These are phyloP conservation scores for Graptemys geographica DNA, from an alignment of 2,797 vertebrate species.

Conservation along the genomic window DNA sequence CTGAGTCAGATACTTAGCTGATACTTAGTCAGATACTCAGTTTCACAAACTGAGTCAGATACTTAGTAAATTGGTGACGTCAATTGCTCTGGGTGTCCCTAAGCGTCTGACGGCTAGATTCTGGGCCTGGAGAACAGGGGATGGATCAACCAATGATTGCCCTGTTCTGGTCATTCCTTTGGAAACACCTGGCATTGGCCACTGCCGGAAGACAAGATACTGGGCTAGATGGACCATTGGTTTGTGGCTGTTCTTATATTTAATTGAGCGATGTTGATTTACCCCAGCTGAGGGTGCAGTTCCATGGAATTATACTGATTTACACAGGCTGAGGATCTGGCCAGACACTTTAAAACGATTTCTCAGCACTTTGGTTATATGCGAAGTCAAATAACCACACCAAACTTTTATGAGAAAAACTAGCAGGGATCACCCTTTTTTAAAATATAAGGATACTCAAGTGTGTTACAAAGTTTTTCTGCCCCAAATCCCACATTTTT, in stretches of 20 bases:
- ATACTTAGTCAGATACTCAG: too few species aligned
- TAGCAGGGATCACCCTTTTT: neutral
- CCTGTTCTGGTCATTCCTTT: neutral
- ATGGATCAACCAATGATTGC: neutral
- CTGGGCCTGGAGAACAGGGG: neutral
- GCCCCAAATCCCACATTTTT: neutral
- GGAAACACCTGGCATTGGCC: neutral
- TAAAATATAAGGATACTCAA: neutral
- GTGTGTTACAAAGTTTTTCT: neutral
- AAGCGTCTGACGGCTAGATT: neutral
- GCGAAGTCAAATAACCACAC: neutral
- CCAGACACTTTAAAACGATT: neutral
- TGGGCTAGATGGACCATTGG: too few species aligned
- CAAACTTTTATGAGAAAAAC: neutral
- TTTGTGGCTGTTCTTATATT: neutral
- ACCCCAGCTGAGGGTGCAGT: neutral
- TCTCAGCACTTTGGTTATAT: neutral
- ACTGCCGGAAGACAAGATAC: too few species aligned
- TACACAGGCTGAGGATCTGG: neutral
- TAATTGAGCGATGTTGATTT: neutral
- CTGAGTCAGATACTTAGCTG: neutral
- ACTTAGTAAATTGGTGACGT: neutral
- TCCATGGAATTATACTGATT: neutral
- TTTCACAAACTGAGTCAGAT: neutral
- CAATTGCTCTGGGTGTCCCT: neutral